phyloP scores from a whole-genome alignment of 2,888 invertebrate genomes.

The Scaptomyza cyrtandrae region DNA sequence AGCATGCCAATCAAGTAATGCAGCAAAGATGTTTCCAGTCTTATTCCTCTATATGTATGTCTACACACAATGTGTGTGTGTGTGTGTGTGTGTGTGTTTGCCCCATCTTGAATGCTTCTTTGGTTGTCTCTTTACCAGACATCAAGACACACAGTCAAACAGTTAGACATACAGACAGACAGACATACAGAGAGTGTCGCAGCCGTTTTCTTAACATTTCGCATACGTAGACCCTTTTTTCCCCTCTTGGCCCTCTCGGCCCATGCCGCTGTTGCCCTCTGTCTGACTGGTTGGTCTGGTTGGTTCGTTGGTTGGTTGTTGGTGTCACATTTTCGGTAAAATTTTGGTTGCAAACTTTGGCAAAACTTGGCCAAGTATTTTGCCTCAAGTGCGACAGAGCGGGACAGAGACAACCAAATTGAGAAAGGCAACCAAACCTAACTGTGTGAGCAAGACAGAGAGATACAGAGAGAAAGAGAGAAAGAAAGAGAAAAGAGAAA shows the following conservation, averaged over 20 bases:
- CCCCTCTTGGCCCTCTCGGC: neutral
- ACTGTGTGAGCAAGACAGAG: slow-evolving; percentile 41
- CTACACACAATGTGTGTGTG: neutral
- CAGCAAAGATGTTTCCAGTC: slow-evolving; percentile 38
- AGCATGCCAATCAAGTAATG: slow-evolving; percentile 77
- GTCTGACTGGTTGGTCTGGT: slow-evolving; percentile 65
- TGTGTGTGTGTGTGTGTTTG: slow-evolving; percentile 1
- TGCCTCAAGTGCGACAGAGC: slow-evolving; percentile 69
- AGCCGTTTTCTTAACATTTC: slow-evolving; percentile 6
- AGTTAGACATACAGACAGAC: neutral
- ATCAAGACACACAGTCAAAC: neutral
- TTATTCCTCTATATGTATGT: slow-evolving; percentile 8
- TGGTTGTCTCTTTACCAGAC: neutral
- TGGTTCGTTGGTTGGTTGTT: slow-evolving; percentile 76
- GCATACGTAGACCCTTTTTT: neutral
- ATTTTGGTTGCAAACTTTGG: slow-evolving; percentile 81
- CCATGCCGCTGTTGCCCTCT: slow-evolving; percentile 16
- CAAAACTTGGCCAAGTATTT: slow-evolving; percentile 78
- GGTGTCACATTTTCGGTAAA: slow-evolving; percentile 80
- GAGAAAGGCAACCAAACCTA: neutral
- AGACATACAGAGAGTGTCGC: neutral
- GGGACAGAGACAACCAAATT: slow-evolving; percentile 40
- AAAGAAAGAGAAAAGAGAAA: slow-evolving; percentile 10
- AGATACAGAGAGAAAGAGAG: slow-evolving; percentile 10
- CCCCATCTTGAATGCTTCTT: slow-evolving; percentile 2